Base-by-base conservation (phyloP, 2,113 vertebrate species). In the Corythornis madagascariensis region DNA sequence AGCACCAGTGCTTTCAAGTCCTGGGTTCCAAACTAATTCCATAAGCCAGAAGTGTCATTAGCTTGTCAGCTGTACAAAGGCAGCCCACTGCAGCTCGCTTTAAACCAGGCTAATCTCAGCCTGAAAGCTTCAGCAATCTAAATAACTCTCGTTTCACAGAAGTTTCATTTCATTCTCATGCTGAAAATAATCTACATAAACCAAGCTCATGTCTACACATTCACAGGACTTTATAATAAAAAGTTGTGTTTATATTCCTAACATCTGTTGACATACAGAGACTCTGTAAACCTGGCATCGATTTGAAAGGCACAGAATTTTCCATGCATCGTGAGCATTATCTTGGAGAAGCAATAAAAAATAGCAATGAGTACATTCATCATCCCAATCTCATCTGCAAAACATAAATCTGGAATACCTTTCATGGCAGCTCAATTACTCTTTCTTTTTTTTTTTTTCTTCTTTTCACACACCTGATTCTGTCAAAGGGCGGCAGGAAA, bases 211-310 rank as follows among this genome's bases (percentile, higher is more conserved):
- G 96, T 96, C 96, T 95, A 92, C 97, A 93, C 82, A 94, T 93
- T 97, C 96, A 93, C 94, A 96, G 59, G 77, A 96, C 93, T 97
- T 97, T 90, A 95, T 96, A 96, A 97, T 97, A 95, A 96, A 48
- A 97, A 96, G 86, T 88, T 84, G 94, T 96, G 94, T 94, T 97
- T 96, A 96, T 95, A 96, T 96, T 97, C 83, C 94, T 97, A 97
- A 97, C 97, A 97, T 98, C 97, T 98, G 97, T 96, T 97, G 97
- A 97, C 95, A 96, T 55, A 97, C 91, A 97, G 61, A 96, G 95
- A 86, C 91, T 96, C 92, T 90, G 90, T 96, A 97, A 98, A 96
- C 94, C 97, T 97, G 97, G 97, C 96, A 97, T 83, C 93, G 95
- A 97, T 97, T 97, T 90, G 92, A 96, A 95, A 97, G 95, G 88